Conservation (phyloP, 2,113 vertebrate genomes). For the Globicephala melas region DNA sequence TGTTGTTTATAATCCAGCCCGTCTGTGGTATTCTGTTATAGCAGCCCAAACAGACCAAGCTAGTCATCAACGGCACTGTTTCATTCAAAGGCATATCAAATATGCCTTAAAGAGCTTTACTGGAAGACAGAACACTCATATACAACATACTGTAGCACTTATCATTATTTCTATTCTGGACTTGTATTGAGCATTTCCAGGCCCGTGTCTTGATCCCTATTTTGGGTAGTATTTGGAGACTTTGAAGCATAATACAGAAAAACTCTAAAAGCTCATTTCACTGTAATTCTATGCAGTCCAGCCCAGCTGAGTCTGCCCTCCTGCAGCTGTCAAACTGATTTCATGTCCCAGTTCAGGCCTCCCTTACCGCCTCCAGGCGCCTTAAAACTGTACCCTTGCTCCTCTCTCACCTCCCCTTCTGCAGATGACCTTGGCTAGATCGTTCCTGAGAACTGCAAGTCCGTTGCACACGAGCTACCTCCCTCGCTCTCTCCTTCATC, state of each 20-base stretch:
- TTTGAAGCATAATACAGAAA: background rate
- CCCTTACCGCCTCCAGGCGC: background rate
- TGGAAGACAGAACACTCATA: background rate
- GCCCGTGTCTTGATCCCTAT: background rate
- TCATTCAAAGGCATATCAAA: background rate
- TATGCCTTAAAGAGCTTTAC: background rate
- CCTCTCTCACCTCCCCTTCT: background rate
- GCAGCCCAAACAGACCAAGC: background rate
- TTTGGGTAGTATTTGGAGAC: background rate
- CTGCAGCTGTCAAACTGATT: background rate
- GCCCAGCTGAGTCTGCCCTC: background rate
- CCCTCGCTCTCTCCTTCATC: background rate
- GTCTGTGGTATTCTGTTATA: background rate
- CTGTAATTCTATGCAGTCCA: background rate
- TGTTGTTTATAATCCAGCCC: background rate
- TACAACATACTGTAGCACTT: background rate
- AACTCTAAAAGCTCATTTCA: no score
- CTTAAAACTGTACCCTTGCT: background rate
- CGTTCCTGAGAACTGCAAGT: background rate
- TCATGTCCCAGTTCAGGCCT: background rate
- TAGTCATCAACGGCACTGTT: background rate
- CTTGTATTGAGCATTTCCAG: background rate
- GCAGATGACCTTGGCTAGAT: background rate
- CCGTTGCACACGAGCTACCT: fast-evolving
- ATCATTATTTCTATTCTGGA: background rate